Percentiles rank a stretch among this genome's conserved stretches.
These are phyloP conservation scores for Morone chrysops DNA, from an alignment of 2,113 vertebrate species.

Conservation along the genomic window DNA sequence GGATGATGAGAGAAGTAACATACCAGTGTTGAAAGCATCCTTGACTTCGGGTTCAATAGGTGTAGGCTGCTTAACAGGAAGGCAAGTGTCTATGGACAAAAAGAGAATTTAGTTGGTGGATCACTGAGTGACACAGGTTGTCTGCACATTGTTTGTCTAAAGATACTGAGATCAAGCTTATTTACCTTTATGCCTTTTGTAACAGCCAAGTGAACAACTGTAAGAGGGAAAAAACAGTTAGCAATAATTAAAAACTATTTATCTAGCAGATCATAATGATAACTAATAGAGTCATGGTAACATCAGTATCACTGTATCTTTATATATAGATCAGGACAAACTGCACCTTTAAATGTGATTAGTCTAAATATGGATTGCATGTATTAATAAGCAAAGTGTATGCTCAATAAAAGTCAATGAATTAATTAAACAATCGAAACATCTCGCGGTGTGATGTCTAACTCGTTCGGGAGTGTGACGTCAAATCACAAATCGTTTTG, in stretches of 20 bases:
- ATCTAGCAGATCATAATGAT: neutral
- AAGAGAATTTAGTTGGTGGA: neutral
- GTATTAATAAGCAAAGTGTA: neutral
- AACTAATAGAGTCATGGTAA: neutral
- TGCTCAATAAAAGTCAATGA: neutral
- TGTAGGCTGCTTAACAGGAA: conserved; percentile 50
- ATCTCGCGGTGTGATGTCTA: neutral
- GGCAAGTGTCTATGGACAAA: conserved; percentile 69
- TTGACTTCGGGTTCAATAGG: conserved; percentile 6
- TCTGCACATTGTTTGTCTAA: neutral
- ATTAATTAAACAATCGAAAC: neutral
- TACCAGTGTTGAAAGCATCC: conserved; percentile 48
- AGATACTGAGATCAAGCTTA: neutral
- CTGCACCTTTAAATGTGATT: no score
- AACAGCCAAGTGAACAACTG: conserved; percentile 85
- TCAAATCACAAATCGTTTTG: conserved; percentile 20
- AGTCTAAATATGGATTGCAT: neutral
- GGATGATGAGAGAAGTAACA: neutral
- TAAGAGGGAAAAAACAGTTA: conserved; percentile 21
- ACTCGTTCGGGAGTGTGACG: neutral
- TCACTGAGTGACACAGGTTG: neutral
- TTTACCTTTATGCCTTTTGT: conserved; percentile 84
- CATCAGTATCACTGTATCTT: no score
- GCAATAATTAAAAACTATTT: neutral
- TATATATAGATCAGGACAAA: no score